phyloP scores from a whole-genome alignment of 2,888 invertebrate genomes.

The Agonopterix arenella region DNA sequence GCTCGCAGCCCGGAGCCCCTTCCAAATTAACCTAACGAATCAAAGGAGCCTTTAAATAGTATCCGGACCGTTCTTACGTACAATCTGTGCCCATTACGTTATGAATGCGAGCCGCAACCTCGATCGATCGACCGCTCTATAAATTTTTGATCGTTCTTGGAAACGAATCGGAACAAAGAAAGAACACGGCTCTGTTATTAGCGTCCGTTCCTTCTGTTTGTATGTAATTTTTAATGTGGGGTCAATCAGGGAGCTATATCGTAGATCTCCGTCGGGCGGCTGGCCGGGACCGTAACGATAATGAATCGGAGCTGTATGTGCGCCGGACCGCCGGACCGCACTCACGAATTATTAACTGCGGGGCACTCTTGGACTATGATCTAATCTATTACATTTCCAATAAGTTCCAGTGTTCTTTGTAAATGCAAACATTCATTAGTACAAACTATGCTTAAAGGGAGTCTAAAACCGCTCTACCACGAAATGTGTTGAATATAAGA shows the following conservation, averaged over 20 bases:
- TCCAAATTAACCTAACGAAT: constrained; percentile 72
- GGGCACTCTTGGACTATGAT: constrained; percentile 24
- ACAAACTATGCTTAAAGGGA: constrained; percentile 4
- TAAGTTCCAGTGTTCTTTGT: too few relatives aligned
- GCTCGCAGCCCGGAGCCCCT: constrained; percentile 43
- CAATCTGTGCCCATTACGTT: constrained; percentile 49
- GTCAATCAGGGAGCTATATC: constrained; percentile 75
- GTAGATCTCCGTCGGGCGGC: constrained; percentile 63
- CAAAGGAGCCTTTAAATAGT: constrained; percentile 60
- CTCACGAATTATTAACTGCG: constrained; percentile 74
- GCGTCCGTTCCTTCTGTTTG: constrained; percentile 57
- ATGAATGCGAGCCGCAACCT: constrained; percentile 51
- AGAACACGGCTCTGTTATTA: constrained; percentile 44
- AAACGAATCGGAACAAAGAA: constrained; percentile 65
- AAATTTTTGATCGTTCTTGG: constrained; percentile 61
- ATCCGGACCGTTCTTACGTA: constrained; percentile 45
- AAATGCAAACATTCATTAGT: background rate
- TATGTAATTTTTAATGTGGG: constrained; percentile 77
- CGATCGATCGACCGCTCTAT: constrained; percentile 53
- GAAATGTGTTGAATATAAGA: constrained; percentile 42
- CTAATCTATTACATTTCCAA: too few relatives aligned
- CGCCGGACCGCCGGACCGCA: constrained; percentile 49
- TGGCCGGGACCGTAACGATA: constrained; percentile 63
- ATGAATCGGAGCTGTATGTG: constrained; percentile 69
- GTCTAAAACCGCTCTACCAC: constrained; percentile 7